A percentile compares a stretch with the other conserved stretches of the same genome.
These are phyloP conservation scores for Todiramphus saurophagus DNA, from an alignment of 2,113 vertebrate species.

Conservation along the genomic window DNA sequence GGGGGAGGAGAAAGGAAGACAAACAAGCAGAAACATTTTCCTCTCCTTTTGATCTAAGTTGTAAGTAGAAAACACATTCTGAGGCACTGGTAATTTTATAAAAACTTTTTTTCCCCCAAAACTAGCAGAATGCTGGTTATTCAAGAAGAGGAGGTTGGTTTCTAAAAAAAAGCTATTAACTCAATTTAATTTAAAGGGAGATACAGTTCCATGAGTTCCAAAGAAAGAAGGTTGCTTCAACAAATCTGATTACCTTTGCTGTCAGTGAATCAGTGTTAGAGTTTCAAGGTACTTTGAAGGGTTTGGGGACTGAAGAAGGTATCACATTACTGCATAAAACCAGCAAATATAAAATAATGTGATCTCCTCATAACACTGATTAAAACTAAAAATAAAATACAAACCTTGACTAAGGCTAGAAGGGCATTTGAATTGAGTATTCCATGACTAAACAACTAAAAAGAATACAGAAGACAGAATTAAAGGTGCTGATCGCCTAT, in stretches of 20 bases:
- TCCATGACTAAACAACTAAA: neutral
- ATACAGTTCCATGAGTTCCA: constrained; percentile 7
- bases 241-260: constrained; percentile 5
- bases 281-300: neutral
- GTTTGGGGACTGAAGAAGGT: neutral
- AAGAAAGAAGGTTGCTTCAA: constrained; percentile 4
- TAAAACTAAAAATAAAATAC: neutral
- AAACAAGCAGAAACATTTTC: constrained; percentile 59
- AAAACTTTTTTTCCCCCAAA: neutral
- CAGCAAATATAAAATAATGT: neutral
- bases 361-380: neutral
- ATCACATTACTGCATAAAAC: neutral
- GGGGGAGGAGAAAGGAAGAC: constrained; percentile 24
- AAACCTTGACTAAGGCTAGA: neutral
- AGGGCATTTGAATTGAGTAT: neutral
- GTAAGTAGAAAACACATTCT: constrained; percentile 55
- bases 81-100: constrained; percentile 33
- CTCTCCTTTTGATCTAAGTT: constrained; percentile 58
- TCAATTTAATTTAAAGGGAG: constrained; percentile 8
- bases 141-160: neutral
- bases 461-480: neutral
- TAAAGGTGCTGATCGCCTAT: neutral
- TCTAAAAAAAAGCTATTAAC: constrained; percentile 31
- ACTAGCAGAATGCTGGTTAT: constrained; percentile 20
- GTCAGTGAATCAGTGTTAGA: neutral